Evolutionary conservation across 2,888 invertebrate species (phyloP), one percentile per base, ranked within the genome.

Genomic region (Sphaerophoria taeniata): DNA sequence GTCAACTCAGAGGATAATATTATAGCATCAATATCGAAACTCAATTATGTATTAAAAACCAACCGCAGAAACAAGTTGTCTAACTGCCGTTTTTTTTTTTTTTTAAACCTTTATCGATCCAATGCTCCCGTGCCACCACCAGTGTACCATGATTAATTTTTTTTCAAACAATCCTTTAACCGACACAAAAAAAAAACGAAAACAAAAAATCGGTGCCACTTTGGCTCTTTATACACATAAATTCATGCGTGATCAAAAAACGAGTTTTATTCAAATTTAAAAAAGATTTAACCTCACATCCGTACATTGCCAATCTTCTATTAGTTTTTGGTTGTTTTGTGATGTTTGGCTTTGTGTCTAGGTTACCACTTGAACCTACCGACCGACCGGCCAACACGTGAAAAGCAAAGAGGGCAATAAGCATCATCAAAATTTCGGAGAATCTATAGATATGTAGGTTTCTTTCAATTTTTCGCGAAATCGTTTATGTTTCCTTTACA

Each of bases 211-310:
- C 51, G 56, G 56, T 63, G 24, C 49, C 80, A 74, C 75, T 47
- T 70, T 47, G 34, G 56, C 60, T 56, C 65, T 34, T 61, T 69
- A 61, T 67, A 51, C 16, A 14, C 65, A 47, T 67, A 76, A 71
- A 53, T 65, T 39, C 53, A 65, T 45, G 69, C 45, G 63, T 47
- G 70, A 47, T 34, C 47, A 56, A 14, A 31, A 73, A 85, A 85
- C 85, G 61, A 70, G 85, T 77, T 81, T 76, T 72, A 81, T 85
- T 81, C 76, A 81, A 83, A 85, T 77, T 73, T 53, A 43, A 45
- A 24, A 24, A 85, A 69, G 72, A 81, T 76, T 72, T 69, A 61
- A 24, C 24, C 24, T 24, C 24, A 1, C 24, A 24, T 24, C 24
- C 72, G 51, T 56, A 53, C 14, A 75, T 4, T 9, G 60, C 63